Percentiles rank a stretch among this genome's conserved stretches.
Evolutionary conservation across 2,113 vertebrate genomes (phyloP).

Genomic region (Otus sunia): DNA sequence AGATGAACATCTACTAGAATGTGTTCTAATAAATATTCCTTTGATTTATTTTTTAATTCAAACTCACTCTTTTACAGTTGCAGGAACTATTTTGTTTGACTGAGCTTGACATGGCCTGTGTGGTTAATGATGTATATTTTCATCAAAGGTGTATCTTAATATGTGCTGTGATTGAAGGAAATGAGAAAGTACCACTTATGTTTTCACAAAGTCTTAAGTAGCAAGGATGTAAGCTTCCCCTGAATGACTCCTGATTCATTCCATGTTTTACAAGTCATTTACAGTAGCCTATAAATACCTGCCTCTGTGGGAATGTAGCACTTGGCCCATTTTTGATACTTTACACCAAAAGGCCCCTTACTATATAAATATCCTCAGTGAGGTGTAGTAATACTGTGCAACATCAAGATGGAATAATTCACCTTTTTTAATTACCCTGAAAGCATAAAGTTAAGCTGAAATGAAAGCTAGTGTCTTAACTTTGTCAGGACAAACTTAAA

Average conservation of each 20-base stretch:
- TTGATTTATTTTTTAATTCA: constrained; percentile 25
- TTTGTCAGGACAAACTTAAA: neutral
- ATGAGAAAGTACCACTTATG: neutral
- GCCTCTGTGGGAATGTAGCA: neutral
- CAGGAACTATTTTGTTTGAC: neutral
- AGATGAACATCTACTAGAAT: neutral
- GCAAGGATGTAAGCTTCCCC: neutral
- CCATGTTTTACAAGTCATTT: neutral
- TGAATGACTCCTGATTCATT: neutral
- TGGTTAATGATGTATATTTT: neutral
- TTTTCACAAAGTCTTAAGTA: neutral
- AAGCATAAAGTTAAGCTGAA: neutral
- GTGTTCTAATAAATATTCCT: neutral
- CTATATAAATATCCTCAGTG: neutral
- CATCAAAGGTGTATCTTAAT: neutral
- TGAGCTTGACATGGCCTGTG: neutral
- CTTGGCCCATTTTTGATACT: neutral
- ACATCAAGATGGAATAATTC: neutral
- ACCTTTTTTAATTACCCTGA: neutral
- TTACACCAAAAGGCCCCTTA: neutral
- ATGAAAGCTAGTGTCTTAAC: neutral
- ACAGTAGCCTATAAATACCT: neutral
- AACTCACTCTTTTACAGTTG: neutral
- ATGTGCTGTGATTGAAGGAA: neutral
- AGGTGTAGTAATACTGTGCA: neutral